Evolutionary conservation across 2,888 invertebrate genomes (phyloP).

Genomic region (Drepana falcataria): DNA sequence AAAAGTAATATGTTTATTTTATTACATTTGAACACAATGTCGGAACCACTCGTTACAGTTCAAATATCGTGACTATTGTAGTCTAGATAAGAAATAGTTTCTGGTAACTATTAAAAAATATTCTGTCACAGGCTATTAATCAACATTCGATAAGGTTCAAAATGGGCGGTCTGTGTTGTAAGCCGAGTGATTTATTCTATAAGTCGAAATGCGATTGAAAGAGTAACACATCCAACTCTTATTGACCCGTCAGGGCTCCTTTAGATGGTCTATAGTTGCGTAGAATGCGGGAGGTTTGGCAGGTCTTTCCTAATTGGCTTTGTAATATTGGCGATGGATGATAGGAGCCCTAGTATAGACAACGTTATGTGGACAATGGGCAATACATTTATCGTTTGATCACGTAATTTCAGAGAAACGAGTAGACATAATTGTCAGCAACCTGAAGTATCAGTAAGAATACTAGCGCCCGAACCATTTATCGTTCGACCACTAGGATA

Average conservation of each 20-base stretch:
- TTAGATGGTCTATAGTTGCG: conserved; percentile 2
- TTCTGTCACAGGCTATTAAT: conserved; percentile 66
- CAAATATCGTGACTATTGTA: conserved; percentile 22
- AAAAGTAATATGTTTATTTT: conserved; percentile 18
- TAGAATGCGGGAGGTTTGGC: conserved; percentile 9
- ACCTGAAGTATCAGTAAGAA: no score
- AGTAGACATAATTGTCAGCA: conserved; percentile 5
- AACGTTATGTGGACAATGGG: conserved; percentile 48
- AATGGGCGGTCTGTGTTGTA: conserved; percentile 66
- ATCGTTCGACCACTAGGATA: no score
- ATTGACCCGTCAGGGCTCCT: conserved; percentile 12
- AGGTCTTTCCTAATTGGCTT: conserved; percentile 28
- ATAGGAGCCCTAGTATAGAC: conserved; percentile 48
- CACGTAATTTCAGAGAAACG: conserved; percentile 22
- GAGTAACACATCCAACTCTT: conserved; percentile 29
- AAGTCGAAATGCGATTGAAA: conserved; percentile 44
- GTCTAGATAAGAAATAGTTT: conserved; percentile 43
- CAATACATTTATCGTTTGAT: conserved; percentile 46
- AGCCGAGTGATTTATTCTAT: conserved; percentile 64
- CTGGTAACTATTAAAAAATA: conserved; percentile 54
- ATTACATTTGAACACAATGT: conserved; percentile 5
- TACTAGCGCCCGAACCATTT: no score
- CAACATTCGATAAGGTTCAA: conserved; percentile 68
- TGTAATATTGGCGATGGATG: conserved; percentile 49
- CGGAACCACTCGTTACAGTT: conserved; percentile 13